phyloP scores from a whole-genome alignment of 2,113 vertebrate genomes.

The Halcyon senegalensis region DNA sequence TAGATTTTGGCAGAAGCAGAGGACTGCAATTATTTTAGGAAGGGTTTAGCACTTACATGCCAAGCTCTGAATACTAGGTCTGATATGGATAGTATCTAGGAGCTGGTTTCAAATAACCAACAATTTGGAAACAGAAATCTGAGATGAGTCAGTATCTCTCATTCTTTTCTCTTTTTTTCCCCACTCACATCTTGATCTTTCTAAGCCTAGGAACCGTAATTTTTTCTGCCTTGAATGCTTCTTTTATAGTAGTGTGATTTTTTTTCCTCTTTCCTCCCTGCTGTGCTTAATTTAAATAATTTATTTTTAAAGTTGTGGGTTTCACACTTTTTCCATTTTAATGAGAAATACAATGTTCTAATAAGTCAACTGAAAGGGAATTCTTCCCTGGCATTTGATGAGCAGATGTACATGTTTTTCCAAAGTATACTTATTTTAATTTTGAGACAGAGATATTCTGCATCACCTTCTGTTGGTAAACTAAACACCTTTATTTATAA shows the following conservation, averaged over 20 bases:
- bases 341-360: background rate
- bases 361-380: background rate
- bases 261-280: background rate
- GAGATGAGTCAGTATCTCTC: background rate
- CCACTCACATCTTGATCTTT: background rate
- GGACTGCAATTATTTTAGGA: background rate
- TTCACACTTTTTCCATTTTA: background rate
- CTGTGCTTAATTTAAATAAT: conserved; percentile 5
- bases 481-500: background rate
- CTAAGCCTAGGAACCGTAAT: background rate
- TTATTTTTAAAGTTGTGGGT: background rate
- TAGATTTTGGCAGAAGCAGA: background rate
- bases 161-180: background rate
- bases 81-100: background rate
- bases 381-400: background rate
- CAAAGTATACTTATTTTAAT: background rate
- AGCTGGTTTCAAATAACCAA: background rate
- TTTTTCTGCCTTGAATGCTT: background rate
- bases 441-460: background rate
- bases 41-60: background rate
- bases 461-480: background rate
- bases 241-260: background rate
- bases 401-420: background rate
- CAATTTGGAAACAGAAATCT: background rate
- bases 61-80: background rate